These are phyloP conservation scores for Sapayoa aenigma DNA, from an alignment of 2,113 vertebrate genomes.

Conservation along the genomic window DNA sequence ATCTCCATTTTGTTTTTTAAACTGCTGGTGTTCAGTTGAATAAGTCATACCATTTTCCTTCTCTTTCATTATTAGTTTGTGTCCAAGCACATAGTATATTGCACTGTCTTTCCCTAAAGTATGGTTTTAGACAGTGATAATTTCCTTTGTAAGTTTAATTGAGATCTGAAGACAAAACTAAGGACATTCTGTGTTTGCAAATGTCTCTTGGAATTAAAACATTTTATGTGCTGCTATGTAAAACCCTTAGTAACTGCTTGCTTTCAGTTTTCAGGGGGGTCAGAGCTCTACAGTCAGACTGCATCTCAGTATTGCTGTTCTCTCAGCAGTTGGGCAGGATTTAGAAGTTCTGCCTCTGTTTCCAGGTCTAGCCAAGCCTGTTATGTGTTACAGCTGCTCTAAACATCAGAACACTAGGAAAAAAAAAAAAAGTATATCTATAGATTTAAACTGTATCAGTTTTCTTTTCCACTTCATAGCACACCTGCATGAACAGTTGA, in stretches of 20 bases:
- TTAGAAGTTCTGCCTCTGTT: background rate
- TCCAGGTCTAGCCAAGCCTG: background rate
- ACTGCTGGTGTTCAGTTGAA: background rate
- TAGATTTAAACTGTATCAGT: background rate
- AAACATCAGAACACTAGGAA: background rate
- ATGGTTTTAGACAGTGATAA: background rate
- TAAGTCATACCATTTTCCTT: background rate
- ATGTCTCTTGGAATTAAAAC: background rate
- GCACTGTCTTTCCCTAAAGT: background rate
- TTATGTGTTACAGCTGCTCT: background rate
- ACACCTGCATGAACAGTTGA: background rate
- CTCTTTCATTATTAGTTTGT: background rate
- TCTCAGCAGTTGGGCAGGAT: background rate
- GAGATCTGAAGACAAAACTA: background rate
- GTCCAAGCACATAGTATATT: background rate
- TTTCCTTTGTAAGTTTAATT: background rate
- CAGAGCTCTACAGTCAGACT: background rate
- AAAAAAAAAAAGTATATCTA: background rate
- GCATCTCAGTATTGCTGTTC: background rate
- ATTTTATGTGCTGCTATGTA: background rate
- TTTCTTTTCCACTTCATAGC: background rate
- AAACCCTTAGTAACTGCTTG: background rate
- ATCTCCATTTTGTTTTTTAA: background rate
- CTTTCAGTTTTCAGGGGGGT: conserved; percentile 31
- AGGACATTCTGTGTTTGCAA: background rate